A percentile compares a stretch with the other conserved stretches of the same genome.
Conservation (phyloP, 2,113 vertebrate species). For the Centropus bengalensis region DNA sequence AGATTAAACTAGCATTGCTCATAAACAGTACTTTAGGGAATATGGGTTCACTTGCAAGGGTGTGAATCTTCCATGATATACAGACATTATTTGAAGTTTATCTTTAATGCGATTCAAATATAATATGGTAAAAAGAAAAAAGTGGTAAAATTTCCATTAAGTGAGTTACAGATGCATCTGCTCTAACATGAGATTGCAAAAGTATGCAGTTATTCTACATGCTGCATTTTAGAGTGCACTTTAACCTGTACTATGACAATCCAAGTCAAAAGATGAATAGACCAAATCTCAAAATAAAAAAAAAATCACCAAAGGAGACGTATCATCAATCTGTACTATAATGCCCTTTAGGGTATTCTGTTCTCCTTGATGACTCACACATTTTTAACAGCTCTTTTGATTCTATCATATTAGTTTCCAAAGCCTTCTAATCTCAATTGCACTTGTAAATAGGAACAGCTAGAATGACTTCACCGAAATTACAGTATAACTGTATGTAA, state of each 20-base stretch:
- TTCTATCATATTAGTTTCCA: not conserved
- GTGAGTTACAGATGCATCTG: constrained; percentile 25
- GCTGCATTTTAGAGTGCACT: not conserved
- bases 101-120: not conserved
- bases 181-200: not conserved
- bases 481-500: fast-evolving
- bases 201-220: not conserved
- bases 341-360: not conserved
- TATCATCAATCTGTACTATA: not conserved
- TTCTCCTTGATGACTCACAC: not conserved
- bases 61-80: not conserved
- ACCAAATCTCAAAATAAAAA: not conserved
- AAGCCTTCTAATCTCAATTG: not conserved
- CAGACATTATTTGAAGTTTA: not conserved
- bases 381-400: not conserved
- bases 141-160: not conserved
- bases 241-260: not conserved
- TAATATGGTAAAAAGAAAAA: not conserved
- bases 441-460: not conserved
- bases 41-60: not conserved
- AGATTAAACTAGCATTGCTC: not conserved
- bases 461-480: not conserved
- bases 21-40: constrained; percentile 2
- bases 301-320: not conserved
- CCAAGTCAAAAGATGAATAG: not conserved